These are phyloP conservation scores for Thecophora atra DNA, from an alignment of 2,888 invertebrate species.

Conservation along the genomic window DNA sequence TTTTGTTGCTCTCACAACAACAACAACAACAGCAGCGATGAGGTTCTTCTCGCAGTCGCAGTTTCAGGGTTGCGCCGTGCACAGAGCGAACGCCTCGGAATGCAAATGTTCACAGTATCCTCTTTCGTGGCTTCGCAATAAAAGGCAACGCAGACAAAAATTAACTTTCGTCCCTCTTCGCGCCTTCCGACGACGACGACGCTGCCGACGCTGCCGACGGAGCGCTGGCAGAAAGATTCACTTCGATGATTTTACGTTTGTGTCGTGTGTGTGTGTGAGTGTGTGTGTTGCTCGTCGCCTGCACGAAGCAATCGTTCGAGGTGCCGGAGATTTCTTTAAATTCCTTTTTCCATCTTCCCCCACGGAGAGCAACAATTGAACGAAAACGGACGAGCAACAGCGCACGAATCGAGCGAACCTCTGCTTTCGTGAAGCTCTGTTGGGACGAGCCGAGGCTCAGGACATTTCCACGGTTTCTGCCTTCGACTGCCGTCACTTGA, in stretches of 20 bases:
- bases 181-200: neutral
- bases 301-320: neutral
- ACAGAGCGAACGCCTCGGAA: conserved; percentile 31
- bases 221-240: neutral
- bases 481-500: neutral
- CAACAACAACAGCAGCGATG: neutral
- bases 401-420: neutral
- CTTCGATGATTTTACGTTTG: neutral
- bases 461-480: conserved; percentile 8
- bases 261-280: neutral
- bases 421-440: neutral
- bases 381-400: neutral
- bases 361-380: conserved; percentile 4
- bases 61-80: conserved; percentile 25
- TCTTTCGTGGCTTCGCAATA: conserved; percentile 27
- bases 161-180: neutral
- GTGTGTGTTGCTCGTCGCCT: neutral
- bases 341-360: neutral
- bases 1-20: neutral
- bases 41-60: conserved; percentile 14
- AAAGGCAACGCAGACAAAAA: conserved; percentile 4
- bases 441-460: conserved; percentile 3
- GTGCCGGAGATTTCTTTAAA: neutral
- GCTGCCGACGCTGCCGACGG: neutral
- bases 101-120: conserved; percentile 34